Conservation (phyloP, 2,888 invertebrate genomes). For the Lasioglossum calceatum region DNA sequence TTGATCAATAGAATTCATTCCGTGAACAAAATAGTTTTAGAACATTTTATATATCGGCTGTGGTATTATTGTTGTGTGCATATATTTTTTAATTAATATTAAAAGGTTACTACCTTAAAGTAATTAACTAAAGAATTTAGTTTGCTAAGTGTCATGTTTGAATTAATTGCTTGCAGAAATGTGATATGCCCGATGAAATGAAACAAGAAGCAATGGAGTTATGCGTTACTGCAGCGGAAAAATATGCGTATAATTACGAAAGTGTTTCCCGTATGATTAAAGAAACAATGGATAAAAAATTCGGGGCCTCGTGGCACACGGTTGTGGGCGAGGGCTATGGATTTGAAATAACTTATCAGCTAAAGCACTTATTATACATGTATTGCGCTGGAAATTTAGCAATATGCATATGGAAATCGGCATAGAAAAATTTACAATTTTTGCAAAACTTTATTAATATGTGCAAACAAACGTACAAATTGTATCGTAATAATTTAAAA, state of each 20-base stretch:
- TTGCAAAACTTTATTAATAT: background rate
- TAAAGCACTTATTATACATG: conserved; percentile 87
- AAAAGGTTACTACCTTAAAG: background rate
- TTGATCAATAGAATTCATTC: conserved; percentile 48
- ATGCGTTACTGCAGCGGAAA: conserved; percentile 88
- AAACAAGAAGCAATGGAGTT: conserved; percentile 88
- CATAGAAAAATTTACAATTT: conserved; percentile 43
- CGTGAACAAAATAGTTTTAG: background rate
- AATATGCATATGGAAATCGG: conserved; percentile 87
- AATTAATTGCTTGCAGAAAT: conserved; percentile 55
- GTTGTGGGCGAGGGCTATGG: conserved; percentile 90
- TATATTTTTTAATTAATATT: background rate
- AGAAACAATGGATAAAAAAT: conserved; percentile 89
- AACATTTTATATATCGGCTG: background rate
- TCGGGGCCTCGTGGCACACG: conserved; percentile 89
- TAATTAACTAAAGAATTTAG: background rate
- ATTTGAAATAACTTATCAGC: conserved; percentile 88
- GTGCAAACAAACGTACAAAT: conserved; percentile 40
- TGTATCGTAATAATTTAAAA: background rate
- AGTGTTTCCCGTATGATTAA: conserved; percentile 88
- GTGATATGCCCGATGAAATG: conserved; percentile 89
- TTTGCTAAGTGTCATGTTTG: background rate
- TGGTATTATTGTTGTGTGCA: background rate
- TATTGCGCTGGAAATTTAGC: conserved; percentile 88
- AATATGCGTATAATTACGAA: conserved; percentile 88